A percentile compares a stretch with the other conserved stretches of the same genome.
Evolutionary conservation across 2,888 invertebrate genomes (phyloP).

Genomic region (Periphyllus acericola): DNA sequence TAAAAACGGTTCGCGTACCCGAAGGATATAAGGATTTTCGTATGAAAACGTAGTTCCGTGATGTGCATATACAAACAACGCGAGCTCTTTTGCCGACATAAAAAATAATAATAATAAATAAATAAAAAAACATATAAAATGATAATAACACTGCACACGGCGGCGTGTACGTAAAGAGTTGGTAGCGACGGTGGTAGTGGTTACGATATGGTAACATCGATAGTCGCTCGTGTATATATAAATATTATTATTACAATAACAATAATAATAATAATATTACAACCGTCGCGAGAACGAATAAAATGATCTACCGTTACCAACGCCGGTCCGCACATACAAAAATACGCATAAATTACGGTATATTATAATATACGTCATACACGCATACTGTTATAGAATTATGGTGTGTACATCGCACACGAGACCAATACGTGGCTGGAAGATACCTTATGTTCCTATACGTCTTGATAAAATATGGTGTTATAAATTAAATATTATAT

Average conservation of each 20-base stretch:
- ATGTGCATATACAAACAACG: background rate
- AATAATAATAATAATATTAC: no score
- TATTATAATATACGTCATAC: no score
- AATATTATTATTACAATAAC: no score
- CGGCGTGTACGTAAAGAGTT: background rate
- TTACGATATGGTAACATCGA: background rate
- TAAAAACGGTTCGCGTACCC: no score
- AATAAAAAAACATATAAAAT: background rate
- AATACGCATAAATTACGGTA: no score
- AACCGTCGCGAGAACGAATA: constrained; percentile 8
- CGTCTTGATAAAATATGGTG: no score
- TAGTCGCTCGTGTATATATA: no score
- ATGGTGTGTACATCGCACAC: no score
- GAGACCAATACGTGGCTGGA: no score
- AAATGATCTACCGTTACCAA: constrained; percentile 16
- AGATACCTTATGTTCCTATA: background rate
- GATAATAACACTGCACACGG: background rate
- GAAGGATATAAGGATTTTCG: background rate
- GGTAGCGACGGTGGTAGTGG: background rate
- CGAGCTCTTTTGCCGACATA: background rate
- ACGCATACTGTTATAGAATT: no score
- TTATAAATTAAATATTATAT: no score
- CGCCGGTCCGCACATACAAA: background rate
- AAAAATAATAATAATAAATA: no score
- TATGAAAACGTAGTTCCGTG: background rate